A percentile compares a stretch with the other conserved stretches of the same genome.
Evolutionary conservation across 2,888 invertebrate genomes (phyloP).

Genomic region (Lomographa bimaculata): DNA sequence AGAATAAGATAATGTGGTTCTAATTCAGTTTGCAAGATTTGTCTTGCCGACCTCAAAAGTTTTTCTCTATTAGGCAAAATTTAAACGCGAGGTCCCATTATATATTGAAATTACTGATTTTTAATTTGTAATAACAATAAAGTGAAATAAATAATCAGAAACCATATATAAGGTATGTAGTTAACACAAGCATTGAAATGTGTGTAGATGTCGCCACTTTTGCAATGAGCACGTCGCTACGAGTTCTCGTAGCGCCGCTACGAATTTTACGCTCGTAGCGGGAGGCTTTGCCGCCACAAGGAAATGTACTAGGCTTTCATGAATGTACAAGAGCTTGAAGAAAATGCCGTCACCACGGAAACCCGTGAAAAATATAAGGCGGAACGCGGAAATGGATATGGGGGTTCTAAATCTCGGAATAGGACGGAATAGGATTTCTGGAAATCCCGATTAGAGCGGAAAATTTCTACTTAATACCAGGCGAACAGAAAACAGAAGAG

Average conservation of each 20-base stretch:
- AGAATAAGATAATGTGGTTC: no score
- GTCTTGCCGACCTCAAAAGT: no score
- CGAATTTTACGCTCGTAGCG: slow-evolving; percentile 28
- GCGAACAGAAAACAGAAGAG: slow-evolving; percentile 45
- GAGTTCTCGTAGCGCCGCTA: slow-evolving; percentile 8
- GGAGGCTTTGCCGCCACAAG: slow-evolving; percentile 44
- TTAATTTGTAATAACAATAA: no score
- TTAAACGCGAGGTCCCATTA: no score
- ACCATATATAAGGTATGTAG: no score
- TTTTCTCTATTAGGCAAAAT: no score
- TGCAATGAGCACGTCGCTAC: no score
- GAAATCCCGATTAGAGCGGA: slow-evolving; percentile 83
- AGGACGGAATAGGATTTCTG: slow-evolving; percentile 65
- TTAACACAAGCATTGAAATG: no score
- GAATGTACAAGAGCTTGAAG: slow-evolving; percentile 30
- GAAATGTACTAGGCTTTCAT: slow-evolving; percentile 59
- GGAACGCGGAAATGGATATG: slow-evolving; percentile 43
- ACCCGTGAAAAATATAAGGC: slow-evolving; percentile 34
- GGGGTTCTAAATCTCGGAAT: slow-evolving; percentile 66
- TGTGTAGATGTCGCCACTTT: background rate
- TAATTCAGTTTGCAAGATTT: no score
- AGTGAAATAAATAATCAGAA: background rate
- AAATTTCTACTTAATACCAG: slow-evolving; percentile 79
- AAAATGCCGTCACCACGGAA: slow-evolving; percentile 34
- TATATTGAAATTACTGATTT: no score